Evolutionary conservation across 2,888 invertebrate species (phyloP).

Genomic region (Meliscaeva auricollis): DNA sequence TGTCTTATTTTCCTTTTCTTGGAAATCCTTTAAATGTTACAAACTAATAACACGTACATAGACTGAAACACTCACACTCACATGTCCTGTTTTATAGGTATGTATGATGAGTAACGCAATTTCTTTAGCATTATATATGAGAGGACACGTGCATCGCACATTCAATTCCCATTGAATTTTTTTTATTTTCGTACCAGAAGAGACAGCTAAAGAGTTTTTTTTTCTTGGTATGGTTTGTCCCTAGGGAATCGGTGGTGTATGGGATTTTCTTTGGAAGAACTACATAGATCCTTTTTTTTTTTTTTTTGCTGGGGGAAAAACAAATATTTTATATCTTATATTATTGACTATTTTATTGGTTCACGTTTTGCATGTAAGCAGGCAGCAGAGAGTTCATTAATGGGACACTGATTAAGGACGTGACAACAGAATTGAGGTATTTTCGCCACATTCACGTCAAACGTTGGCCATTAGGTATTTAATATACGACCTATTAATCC

Average conservation of each 20-base stretch:
- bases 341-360: constrained; percentile 63
- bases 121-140: constrained; percentile 17
- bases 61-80: background rate
- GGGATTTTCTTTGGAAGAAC: constrained; percentile 1
- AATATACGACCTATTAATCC: background rate
- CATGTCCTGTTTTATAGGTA: background rate
- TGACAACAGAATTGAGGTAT: constrained; percentile 28
- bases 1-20: constrained; percentile 1
- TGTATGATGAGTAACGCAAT: constrained; percentile 35
- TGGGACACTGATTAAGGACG: constrained; percentile 67
- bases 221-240: constrained; percentile 14
- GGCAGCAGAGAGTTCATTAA: constrained; percentile 40
- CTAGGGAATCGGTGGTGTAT: constrained; percentile 8
- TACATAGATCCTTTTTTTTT: background rate
- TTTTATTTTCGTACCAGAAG: constrained; percentile 35
- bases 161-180: constrained; percentile 60
- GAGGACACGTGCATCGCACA: constrained; percentile 61
- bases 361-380: constrained; percentile 55
- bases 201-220: constrained; percentile 15
- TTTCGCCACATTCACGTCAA: background rate
- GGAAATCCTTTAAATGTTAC: constrained; percentile 28
- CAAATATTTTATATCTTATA: constrained; percentile 40
- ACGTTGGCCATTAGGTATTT: background rate
- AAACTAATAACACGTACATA: constrained; percentile 59
- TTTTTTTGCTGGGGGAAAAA: constrained; percentile 21